phyloP scores from a whole-genome alignment of 1,140 invertebrate genomes.

The Sminthurides bifidus region DNA sequence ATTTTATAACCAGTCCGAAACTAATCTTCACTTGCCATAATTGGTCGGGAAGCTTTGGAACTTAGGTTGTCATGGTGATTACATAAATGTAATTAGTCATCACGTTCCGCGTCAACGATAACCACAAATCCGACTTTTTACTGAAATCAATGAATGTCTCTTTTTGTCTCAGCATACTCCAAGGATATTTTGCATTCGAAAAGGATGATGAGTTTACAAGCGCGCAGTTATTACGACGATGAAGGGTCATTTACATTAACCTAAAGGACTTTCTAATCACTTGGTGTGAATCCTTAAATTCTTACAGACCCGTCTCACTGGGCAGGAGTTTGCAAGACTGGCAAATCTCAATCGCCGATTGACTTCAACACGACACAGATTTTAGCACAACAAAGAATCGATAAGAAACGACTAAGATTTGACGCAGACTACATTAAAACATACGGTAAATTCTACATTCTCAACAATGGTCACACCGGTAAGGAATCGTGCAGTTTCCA shows the following conservation, averaged over 20 bases:
- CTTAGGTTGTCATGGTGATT: too few species aligned
- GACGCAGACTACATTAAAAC: slow-evolving; percentile 32
- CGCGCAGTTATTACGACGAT: too few species aligned
- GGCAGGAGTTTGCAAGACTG: slow-evolving; percentile 17
- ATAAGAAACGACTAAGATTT: slow-evolving; percentile 18
- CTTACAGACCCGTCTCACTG: slow-evolving; percentile 12
- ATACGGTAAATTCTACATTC: slow-evolving; percentile 28
- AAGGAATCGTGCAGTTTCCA: too few species aligned
- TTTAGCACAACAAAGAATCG: neutral
- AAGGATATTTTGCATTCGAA: too few species aligned
- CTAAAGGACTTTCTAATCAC: neutral
- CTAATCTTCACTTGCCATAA: too few species aligned
- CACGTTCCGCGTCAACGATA: too few species aligned
- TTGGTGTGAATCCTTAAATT: slow-evolving; percentile 3
- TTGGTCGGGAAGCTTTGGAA: too few species aligned
- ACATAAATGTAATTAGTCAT: too few species aligned
- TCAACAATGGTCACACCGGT: slow-evolving; percentile 38
- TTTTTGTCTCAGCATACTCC: too few species aligned
- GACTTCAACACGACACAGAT: slow-evolving; percentile 23
- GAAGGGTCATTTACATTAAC: too few species aligned
- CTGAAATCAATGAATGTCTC: neutral
- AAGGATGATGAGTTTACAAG: too few species aligned
- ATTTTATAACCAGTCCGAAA: too few species aligned
- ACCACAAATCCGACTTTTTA: slow-evolving; percentile 1
- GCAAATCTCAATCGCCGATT: slow-evolving; percentile 34